Base-by-base conservation (phyloP, 2,113 vertebrate species). In the Microcebus ravelobensis region DNA sequence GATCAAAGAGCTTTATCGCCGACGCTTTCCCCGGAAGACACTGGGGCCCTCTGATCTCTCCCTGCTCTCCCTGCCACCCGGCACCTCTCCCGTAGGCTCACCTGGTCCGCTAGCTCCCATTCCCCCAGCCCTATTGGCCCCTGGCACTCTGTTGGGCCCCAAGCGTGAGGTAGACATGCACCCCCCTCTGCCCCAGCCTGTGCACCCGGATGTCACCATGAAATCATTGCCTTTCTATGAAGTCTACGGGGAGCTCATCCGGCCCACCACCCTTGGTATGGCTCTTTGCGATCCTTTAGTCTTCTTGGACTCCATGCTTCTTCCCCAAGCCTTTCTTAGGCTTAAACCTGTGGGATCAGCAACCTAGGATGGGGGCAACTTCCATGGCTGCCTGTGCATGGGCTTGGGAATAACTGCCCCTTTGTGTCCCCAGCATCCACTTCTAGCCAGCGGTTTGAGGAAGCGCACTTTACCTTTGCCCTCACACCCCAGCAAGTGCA, bases 131-230 rank as follows among this genome's bases (percentile, higher is more conserved):
- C 94, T 98, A 61, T 81, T 98, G 88, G 96, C 98, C 0, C 98
- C 98, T 1, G 94, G 98, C 17, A 96, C 98, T 0, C 85, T 98
- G 74, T 95, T 98, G 91, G 95, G 97, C 68, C 98, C 98, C 71
- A 99, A 99, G 61, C 98, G 97, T 0, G 98, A 99, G 96, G 36
- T 97, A 2, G 98, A 98, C 9, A 82, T 98, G 13, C 98, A 98
- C 25, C 98, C 98, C 0, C 89, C 98, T 0, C 98, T 98, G 87
- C 59, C 98, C 42, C 98, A 98, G 34, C 98, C 98, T 0, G 98
- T 99, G 84, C 98, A 98, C 13, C 98, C 98, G 0, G 98, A 99
- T 0, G 98, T 99, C 83, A 99, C 98, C 94, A 98, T 99, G 98
- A 98, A 98, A 70, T 95, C 98, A 1, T 65, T 99, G 93, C 98